Evolutionary conservation across 53 echinoderm and acorn worm genomes (phyloP).

Genomic region (Arbacia lixula): DNA sequence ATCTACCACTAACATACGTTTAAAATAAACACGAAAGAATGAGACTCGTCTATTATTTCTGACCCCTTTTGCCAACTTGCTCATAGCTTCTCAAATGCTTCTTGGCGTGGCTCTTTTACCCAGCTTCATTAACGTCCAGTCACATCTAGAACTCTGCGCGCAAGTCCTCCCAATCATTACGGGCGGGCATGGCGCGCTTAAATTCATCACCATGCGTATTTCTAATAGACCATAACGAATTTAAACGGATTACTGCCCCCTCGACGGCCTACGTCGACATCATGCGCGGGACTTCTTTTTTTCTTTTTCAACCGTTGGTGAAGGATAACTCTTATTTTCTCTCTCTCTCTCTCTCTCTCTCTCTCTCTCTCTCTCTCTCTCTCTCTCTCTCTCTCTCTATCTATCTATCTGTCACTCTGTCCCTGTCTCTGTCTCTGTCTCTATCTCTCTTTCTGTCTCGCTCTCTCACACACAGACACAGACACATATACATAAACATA

Average conservation of each 20-base stretch:
- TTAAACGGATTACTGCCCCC: conserved; percentile 36
- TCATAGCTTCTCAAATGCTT: not conserved
- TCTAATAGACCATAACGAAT: conserved; percentile 47
- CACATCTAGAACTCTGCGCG: not conserved
- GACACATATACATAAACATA: not conserved
- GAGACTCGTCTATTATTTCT: too few relatives aligned
- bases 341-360: not conserved
- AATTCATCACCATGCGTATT: conserved; percentile 32
- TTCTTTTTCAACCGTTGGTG: too few relatives aligned
- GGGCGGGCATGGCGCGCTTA: conserved; percentile 3
- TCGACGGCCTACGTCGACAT: conserved; percentile 10
- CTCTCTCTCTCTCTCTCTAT: not conserved
- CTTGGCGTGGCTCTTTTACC: too few relatives aligned
- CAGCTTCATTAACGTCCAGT: conserved; percentile 18
- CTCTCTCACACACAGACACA: not conserved
- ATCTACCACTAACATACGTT: too few relatives aligned
- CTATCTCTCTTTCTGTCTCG: not conserved
- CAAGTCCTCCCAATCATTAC: conserved; percentile 20
- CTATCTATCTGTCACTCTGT: not conserved
- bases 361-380: not conserved
- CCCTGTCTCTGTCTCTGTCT: not conserved
- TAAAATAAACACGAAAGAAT: too few relatives aligned
- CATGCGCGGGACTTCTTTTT: not conserved
- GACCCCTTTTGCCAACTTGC: not conserved
- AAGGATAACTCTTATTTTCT: not conserved